These are phyloP conservation scores for Aleadryas rufinucha DNA, from an alignment of 2,113 vertebrate species.

Conservation along the genomic window DNA sequence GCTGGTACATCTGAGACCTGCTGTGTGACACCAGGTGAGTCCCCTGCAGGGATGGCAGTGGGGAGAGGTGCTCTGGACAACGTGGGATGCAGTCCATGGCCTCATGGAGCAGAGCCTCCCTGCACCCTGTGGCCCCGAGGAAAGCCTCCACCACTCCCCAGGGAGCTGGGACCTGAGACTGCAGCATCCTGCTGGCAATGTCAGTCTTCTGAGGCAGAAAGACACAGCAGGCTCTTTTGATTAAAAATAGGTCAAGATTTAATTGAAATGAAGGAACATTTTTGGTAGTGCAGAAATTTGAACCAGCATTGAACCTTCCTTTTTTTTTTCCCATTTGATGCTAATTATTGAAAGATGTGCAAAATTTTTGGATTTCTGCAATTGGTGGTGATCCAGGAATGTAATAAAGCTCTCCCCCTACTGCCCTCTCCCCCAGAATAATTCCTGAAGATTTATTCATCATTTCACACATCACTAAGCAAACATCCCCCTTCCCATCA, in stretches of 20 bases:
- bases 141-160: neutral
- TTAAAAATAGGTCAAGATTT: constrained; percentile 50
- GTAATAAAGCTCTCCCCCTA: neutral
- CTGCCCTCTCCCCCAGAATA: neutral
- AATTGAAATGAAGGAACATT: constrained; percentile 27
- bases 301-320: neutral
- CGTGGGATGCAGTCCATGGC: accelerated
- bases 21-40: neutral
- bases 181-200: neutral
- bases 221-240: neutral
- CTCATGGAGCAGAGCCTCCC: neutral
- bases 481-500: neutral
- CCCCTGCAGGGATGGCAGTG: neutral
- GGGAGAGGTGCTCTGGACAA: neutral
- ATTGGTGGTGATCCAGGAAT: neutral
- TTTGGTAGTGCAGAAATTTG: neutral
- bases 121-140: accelerated
- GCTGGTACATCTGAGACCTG: neutral
- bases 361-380: neutral
- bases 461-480: constrained; percentile 7
- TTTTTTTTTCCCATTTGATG: neutral
- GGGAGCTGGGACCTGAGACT: neutral
- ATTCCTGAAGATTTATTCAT: constrained; percentile 2
- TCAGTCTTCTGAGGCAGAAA: constrained; percentile 6
- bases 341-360: neutral